Base-by-base conservation (phyloP, 1,140 invertebrate species). In the Trichogramma pretiosum region DNA sequence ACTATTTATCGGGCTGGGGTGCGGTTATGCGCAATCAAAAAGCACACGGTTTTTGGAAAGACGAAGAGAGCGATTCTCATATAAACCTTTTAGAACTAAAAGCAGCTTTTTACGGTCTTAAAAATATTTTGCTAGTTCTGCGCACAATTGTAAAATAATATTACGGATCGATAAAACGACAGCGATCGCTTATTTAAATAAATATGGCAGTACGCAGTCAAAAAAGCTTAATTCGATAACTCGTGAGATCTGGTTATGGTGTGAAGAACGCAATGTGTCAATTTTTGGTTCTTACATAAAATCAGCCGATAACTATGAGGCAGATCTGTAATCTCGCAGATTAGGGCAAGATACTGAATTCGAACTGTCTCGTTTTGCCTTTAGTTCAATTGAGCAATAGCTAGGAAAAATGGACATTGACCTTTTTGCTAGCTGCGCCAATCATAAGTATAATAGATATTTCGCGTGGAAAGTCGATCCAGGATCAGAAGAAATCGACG, bases 401-500 rank as follows among this genome's bases (percentile, higher is more conserved):
- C 16, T 34, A 3, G 42, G 42, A 9, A 38, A 38, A 24, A 21
- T 22, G 2, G 19, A 46, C 2, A 46, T 46, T 14, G 45, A 46
- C 17, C 32, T 48, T 48, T 54, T 50, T 23, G 53, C 43, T 17
- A 56, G 50, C 32, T n/a, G 39, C 4, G 32, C 14, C 5, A 49
- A 49, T n/a, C 18, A 22, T 7, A 49, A 49, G 19, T 42, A 24
- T n/a, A n/a, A 42, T 9, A 18, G 11, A 17, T 22, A 33, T 23
- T 19, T 48, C 9, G 30, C 36, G 1, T 48, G 38, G 38, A 40
- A 40, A 35, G 8, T 24, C n/a, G 37, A 48, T 28, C 39, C 37
- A 13, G 19, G 22, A 1, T 36, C 28, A 10, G n/a, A 41, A 17
- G 37, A 30, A 30, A 21, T 47, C 2, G 21, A 42, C 3, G 37